Conservation (phyloP, 1,140 invertebrate genomes). For the Oncopodura yosiiana region DNA sequence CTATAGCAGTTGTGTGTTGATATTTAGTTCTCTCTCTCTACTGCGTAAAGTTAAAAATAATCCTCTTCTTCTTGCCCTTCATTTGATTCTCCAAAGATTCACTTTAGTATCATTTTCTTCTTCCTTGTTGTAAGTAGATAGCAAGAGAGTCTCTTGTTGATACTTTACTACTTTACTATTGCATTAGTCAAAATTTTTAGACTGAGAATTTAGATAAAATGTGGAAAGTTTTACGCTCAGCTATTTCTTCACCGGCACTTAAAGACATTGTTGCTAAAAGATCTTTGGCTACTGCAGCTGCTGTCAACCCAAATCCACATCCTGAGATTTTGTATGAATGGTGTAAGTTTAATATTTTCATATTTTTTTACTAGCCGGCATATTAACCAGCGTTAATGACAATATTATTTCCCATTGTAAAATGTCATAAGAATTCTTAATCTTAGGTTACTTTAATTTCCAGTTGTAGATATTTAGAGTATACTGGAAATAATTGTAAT, state of each 20-base stretch:
- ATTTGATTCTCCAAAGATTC: no score
- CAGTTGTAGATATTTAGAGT: conserved; percentile 5
- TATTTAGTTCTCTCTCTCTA: no score
- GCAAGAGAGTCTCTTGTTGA: neutral
- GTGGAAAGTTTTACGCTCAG: neutral
- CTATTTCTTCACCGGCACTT: neutral
- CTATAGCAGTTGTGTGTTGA: no score
- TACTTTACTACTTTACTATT: neutral
- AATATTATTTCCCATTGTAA: neutral
- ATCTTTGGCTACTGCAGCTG: conserved; percentile 31
- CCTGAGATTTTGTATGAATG: conserved; percentile 39
- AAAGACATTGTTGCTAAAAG: conserved; percentile 4
- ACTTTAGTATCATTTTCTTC: no score
- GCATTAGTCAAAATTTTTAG: neutral
- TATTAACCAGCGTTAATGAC: no score
- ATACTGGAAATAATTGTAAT: conserved; percentile 1
- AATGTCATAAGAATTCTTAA: neutral
- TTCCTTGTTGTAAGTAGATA: no score
- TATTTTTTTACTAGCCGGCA: neutral
- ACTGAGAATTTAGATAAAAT: no score
- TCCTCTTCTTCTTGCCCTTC: no score
- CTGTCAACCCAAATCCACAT: conserved; percentile 35
- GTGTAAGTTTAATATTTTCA: conserved; percentile 35
- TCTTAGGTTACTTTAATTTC: neutral
- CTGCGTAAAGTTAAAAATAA: no score